A percentile compares a stretch with the other conserved stretches of the same genome.
phyloP scores from a whole-genome alignment of 1,140 invertebrate genomes.

The Halictus rubicundus region DNA sequence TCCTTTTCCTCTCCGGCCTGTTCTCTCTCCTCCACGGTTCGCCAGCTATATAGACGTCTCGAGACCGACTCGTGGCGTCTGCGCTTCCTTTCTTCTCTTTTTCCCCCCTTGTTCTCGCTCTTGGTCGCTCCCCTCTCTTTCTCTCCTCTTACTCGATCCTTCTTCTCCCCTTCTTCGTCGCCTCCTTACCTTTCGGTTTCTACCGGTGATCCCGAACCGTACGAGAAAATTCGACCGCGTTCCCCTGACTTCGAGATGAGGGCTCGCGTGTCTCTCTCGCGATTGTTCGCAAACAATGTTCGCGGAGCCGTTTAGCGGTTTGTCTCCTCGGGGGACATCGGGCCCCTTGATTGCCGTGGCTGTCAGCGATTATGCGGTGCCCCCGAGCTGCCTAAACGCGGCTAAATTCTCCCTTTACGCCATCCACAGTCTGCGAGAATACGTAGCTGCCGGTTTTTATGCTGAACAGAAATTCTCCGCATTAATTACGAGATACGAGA shows the following conservation, averaged over 20 bases:
- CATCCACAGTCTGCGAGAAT: too few species aligned
- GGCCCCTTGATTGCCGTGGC: too few species aligned
- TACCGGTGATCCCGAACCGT: not conserved
- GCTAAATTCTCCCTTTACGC: too few species aligned
- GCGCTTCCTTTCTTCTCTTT: constrained; percentile 56
- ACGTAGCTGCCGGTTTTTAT: too few species aligned
- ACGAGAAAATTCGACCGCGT: constrained; percentile 21
- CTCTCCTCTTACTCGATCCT: too few species aligned
- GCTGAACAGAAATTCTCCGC: too few species aligned
- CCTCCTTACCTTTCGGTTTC: constrained; percentile 25
- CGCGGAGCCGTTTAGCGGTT: not conserved
- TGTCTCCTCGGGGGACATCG: not conserved
- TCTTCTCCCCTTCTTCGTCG: too few species aligned
- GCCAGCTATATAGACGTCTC: constrained; percentile 59
- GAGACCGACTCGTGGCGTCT: constrained; percentile 63
- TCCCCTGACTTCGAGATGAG: not conserved
- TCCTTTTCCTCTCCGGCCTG: constrained; percentile 16
- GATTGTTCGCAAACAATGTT: not conserved
- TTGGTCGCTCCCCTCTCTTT: constrained; percentile 16
- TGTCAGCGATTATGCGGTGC: too few species aligned
- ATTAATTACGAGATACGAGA: too few species aligned
- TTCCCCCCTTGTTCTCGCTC: constrained; percentile 2
- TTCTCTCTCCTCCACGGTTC: not conserved
- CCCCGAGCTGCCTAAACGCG: too few species aligned
- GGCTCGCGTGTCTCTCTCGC: not conserved